Conservation (phyloP, 2,113 vertebrate species). For the Perca flavescens region DNA sequence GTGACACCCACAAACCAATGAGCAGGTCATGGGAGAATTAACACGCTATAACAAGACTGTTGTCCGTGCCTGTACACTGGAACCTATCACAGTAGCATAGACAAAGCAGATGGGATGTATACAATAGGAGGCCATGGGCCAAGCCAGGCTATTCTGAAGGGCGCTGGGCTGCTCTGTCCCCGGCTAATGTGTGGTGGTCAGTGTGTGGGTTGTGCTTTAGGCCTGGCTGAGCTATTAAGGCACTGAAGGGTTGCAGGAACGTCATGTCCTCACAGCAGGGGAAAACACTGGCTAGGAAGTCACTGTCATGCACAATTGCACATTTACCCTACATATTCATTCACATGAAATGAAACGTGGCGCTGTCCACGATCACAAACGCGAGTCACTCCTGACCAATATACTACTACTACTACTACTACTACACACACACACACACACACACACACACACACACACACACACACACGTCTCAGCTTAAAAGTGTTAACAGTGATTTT, state of each 20-base stretch:
- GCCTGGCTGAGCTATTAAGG: constrained; percentile 60
- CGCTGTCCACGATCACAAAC: background rate
- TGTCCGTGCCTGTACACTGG: constrained; percentile 78
- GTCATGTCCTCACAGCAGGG: constrained; percentile 62
- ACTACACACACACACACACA: no score
- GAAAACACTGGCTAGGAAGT: constrained; percentile 51
- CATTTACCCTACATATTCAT: constrained; percentile 54
- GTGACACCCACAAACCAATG: constrained; percentile 63
- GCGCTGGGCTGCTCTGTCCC: constrained; percentile 51
- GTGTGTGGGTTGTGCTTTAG: constrained; percentile 57
- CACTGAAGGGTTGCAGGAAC: constrained; percentile 67
- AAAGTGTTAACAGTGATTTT: background rate
- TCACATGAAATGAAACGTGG: constrained; percentile 38
- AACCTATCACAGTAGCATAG: constrained; percentile 78
- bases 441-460: background rate
- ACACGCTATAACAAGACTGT: constrained; percentile 71
- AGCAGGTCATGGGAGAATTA: constrained; percentile 79
- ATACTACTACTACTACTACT: background rate
- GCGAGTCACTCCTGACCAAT: background rate
- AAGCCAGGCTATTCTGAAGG: constrained; percentile 59
- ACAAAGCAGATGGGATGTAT: constrained; percentile 81
- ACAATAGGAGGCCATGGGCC: constrained; percentile 76
- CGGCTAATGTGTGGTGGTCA: constrained; percentile 62
- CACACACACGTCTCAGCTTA: background rate
- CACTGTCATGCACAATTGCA: constrained; percentile 50